Conservation (phyloP, 2,113 vertebrate species). For the Otis tarda region DNA sequence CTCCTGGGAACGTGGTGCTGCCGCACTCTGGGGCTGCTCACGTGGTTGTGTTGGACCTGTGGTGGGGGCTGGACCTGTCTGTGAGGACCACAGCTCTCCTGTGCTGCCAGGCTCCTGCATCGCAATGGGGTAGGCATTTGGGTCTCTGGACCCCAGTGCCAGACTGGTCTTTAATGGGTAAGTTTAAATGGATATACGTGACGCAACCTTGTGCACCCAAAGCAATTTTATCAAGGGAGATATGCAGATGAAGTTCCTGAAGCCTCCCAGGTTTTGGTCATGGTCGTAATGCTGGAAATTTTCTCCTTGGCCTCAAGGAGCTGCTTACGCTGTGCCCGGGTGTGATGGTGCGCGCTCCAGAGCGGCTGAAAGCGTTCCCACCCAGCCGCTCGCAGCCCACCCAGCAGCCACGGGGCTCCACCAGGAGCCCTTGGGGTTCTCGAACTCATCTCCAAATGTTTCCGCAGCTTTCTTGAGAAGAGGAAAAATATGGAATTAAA, state of each 20-base stretch:
- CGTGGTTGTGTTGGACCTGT: rapidly evolving
- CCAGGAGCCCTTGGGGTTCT: neutral
- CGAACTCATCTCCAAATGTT: neutral
- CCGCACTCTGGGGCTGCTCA: neutral
- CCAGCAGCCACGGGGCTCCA: neutral
- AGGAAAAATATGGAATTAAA: neutral
- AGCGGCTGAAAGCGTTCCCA: neutral
- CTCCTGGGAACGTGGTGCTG: too few relatives aligned
- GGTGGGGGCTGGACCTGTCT: neutral
- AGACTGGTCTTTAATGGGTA: neutral
- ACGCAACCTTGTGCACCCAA: neutral
- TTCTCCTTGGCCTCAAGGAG: neutral
- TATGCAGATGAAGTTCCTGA: neutral
- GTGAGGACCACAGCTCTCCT: rapidly evolving
- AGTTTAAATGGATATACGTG: neutral
- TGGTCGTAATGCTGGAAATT: neutral
- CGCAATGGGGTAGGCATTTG: rapidly evolving
- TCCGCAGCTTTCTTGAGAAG: neutral
- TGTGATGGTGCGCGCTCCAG: neutral
- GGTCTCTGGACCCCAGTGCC: rapidly evolving
- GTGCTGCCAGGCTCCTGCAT: neutral
- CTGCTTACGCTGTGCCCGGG: neutral
- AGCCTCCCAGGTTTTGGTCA: neutral
- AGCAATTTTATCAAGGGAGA: neutral
- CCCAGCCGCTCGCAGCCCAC: neutral